Percentiles rank a stretch among this genome's conserved stretches.
Evolutionary conservation across 2,113 vertebrate genomes (phyloP).

Genomic region (Psephotus haematonotus): DNA sequence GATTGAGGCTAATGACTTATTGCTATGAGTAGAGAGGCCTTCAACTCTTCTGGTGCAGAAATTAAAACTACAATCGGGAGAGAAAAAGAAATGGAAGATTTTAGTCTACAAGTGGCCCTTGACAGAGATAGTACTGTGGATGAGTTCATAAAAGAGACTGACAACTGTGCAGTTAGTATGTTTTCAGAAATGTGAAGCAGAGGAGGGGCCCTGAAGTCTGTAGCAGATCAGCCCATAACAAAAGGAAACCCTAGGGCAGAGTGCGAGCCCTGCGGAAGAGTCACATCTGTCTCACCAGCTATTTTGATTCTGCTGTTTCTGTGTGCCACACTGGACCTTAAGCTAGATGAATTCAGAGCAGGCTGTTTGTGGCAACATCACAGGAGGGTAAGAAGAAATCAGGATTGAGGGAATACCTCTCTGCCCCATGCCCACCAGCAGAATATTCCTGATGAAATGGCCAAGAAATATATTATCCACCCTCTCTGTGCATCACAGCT

Average conservation of each 20-base stretch:
- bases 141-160: not conserved
- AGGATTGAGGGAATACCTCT: not conserved
- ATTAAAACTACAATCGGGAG: not conserved
- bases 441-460: not conserved
- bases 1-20: not conserved
- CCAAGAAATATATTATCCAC: not conserved
- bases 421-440: fast-evolving
- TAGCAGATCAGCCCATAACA: not conserved
- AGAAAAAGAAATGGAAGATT: not conserved
- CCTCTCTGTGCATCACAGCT: not conserved
- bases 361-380: not conserved
- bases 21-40: not conserved
- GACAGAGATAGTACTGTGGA: not conserved
- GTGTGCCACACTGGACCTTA: not conserved
- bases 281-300: not conserved
- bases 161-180: not conserved
- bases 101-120: not conserved
- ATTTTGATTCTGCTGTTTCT: not conserved
- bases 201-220: not conserved
- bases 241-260: not conserved
- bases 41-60: not conserved
- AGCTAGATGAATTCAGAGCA: not conserved
- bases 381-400: not conserved
- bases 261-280: not conserved
- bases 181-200: not conserved